Evolutionary conservation across 2,888 invertebrate species (phyloP).

Genomic region (Cosmopolites sordidus): DNA sequence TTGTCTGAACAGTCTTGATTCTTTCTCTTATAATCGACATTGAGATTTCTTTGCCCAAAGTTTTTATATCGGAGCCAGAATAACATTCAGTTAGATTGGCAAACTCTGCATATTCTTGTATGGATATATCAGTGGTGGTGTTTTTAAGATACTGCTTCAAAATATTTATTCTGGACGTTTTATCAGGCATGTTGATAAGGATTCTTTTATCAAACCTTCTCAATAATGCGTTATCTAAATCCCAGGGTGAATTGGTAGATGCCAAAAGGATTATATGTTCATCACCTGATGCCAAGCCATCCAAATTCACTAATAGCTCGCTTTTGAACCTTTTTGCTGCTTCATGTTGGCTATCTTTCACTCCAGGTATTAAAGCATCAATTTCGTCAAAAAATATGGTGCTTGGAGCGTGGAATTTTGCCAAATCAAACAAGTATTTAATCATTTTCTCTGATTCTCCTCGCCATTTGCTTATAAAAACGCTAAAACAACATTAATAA

Average conservation of each 20-base stretch:
- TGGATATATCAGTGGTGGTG: conserved; percentile 32
- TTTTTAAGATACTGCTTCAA: conserved; percentile 60
- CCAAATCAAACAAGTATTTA: conserved; percentile 83
- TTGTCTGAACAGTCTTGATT: conserved; percentile 28
- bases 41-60: conserved; percentile 83
- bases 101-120: conserved; percentile 48
- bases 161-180: conserved; percentile 61
- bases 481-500: conserved; percentile 51
- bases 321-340: conserved; percentile 84
- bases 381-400: conserved; percentile 92
- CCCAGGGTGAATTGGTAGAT: conserved; percentile 92
- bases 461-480: conserved; percentile 91
- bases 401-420: conserved; percentile 72
- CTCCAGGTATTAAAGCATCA: conserved; percentile 71
- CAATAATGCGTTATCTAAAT: conserved; percentile 82
- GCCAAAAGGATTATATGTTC: conserved; percentile 75
- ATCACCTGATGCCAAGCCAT: conserved; percentile 63
- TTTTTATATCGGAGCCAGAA: conserved; percentile 83
- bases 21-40: conserved; percentile 70
- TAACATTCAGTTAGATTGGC: conserved; percentile 65
- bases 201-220: conserved; percentile 85
- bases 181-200: conserved; percentile 71
- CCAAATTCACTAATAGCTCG: conserved; percentile 82
- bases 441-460: conserved; percentile 94
- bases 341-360: conserved; percentile 73